A percentile compares a stretch with the other conserved stretches of the same genome.
These are phyloP conservation scores for Ageneiosus marmoratus DNA, from an alignment of 2,113 vertebrate genomes.

Conservation along the genomic window DNA sequence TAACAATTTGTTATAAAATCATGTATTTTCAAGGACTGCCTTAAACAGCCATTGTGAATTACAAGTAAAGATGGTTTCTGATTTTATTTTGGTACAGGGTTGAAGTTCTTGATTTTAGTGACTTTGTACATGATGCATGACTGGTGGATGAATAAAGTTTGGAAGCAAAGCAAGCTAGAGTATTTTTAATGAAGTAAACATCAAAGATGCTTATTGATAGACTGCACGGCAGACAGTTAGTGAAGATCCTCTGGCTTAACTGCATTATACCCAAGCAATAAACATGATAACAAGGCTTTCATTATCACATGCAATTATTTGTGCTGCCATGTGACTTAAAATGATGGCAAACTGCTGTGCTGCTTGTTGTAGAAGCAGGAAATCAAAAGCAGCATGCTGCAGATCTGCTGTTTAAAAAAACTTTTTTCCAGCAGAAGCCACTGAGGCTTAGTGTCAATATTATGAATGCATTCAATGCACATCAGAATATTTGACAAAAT, in stretches of 20 bases:
- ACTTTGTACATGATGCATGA: background rate
- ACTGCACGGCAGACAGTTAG: background rate
- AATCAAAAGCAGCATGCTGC: conserved; percentile 18
- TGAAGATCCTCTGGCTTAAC: background rate
- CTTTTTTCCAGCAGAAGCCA: conserved; percentile 31
- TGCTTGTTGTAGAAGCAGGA: conserved; percentile 3
- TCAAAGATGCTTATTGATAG: background rate
- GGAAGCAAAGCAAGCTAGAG: background rate
- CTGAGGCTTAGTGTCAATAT: conserved; percentile 37
- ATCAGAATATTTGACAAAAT: conserved; percentile 5
- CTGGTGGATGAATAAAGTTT: background rate
- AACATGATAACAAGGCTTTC: conserved; percentile 4
- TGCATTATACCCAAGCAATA: background rate
- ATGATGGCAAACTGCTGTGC: background rate
- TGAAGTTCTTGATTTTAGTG: background rate
- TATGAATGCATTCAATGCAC: conserved; percentile 37
- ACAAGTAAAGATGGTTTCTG: background rate
- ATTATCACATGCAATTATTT: background rate
- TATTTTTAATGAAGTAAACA: background rate
- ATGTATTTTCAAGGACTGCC: background rate
- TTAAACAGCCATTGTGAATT: background rate
- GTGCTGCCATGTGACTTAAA: conserved; percentile 15
- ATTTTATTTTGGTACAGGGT: background rate
- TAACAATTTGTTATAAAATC: background rate
- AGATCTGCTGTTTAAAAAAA: background rate